Evolutionary conservation across 2,113 vertebrate species (phyloP).

Genomic region (Coryphaenoides rupestris): DNA sequence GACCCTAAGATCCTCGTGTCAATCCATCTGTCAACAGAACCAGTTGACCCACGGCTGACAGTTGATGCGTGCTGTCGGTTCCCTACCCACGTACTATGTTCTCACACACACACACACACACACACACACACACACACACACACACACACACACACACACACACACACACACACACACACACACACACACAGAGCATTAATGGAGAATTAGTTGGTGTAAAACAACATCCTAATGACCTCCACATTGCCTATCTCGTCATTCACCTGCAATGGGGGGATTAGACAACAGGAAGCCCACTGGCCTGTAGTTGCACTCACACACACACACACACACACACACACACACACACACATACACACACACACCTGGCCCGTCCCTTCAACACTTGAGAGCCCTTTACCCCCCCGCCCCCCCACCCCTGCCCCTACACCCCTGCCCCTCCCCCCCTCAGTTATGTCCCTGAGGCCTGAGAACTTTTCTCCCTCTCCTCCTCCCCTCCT

Average conservation of each 20-base stretch:
- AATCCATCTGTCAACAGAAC: constrained; percentile 57
- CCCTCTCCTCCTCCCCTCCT: constrained; percentile 17
- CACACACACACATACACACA: background rate
- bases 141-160: background rate
- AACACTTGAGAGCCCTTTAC: too few species aligned
- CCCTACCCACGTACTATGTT: constrained; percentile 23
- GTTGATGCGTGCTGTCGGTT: constrained; percentile 39
- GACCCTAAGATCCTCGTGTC: constrained; percentile 46
- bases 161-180: background rate
- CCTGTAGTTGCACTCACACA: background rate
- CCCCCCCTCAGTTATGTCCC: constrained; percentile 13
- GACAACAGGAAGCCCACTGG: too few species aligned
- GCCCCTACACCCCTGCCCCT: background rate
- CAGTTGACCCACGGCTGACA: constrained; percentile 50
- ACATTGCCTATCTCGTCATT: too few species aligned
- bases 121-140: background rate
- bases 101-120: background rate
- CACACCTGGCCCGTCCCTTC: background rate
- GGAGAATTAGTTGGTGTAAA: too few species aligned
- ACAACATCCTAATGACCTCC: too few species aligned
- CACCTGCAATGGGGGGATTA: too few species aligned
- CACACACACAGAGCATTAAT: too few species aligned
- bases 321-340: background rate
- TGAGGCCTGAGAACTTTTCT: constrained; percentile 35
- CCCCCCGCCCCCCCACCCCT: constrained; percentile 8